Conservation (phyloP, 1,140 invertebrate species). For the Cydia strobilella region DNA sequence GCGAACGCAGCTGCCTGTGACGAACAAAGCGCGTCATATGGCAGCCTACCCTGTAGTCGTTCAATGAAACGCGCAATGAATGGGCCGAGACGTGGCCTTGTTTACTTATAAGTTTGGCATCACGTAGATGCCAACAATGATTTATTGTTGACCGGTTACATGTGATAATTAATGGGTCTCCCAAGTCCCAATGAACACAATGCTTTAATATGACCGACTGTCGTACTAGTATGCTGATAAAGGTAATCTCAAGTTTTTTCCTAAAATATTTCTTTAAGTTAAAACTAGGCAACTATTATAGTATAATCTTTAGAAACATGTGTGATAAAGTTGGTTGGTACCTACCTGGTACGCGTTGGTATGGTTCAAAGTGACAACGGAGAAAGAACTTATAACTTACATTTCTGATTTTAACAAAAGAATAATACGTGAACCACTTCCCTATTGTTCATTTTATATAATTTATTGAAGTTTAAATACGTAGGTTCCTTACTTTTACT, state of each 20-base stretch:
- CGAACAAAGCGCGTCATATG: conserved; percentile 66
- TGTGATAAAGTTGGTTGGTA: too few species aligned
- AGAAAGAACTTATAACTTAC: too few species aligned
- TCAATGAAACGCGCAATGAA: conserved; percentile 62
- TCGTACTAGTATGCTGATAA: too few species aligned
- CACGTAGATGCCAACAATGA: conserved; percentile 11
- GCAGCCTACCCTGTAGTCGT: conserved; percentile 52
- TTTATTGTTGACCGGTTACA: background rate
- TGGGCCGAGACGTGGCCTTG: conserved; percentile 64
- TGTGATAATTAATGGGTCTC: background rate
- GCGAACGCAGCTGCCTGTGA: conserved; percentile 63
- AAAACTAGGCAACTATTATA: too few species aligned
- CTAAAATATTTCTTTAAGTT: too few species aligned
- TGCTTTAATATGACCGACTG: background rate
- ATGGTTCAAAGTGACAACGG: too few species aligned
- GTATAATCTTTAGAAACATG: too few species aligned
- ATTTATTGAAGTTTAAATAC: too few species aligned
- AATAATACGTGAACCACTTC: background rate
- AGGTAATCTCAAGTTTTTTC: too few species aligned
- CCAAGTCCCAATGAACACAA: background rate
- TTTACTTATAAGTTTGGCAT: conserved; percentile 43
- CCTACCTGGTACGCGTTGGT: too few species aligned
- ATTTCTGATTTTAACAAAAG: too few species aligned
- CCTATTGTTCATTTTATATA: background rate
- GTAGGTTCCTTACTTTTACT: background rate